phyloP scores from a whole-genome alignment of 2,888 invertebrate genomes.

The Eristalis tenax region DNA sequence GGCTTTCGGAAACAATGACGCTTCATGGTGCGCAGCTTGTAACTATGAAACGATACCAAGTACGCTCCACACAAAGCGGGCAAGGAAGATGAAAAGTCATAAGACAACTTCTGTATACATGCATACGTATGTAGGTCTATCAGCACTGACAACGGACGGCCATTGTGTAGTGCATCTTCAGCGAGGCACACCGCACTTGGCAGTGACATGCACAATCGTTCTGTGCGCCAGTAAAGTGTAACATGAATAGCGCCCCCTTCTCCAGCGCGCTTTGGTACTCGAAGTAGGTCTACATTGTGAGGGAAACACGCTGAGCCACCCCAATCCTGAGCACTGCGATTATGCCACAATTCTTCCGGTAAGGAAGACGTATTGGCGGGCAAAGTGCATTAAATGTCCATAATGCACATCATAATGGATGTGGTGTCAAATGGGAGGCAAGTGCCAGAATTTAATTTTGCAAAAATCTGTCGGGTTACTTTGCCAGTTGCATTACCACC shows the following conservation, averaged over 20 bases:
- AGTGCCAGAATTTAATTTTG: slow-evolving; percentile 45
- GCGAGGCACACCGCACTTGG: background rate
- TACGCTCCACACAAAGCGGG: slow-evolving; percentile 6
- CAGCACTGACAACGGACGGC: background rate
- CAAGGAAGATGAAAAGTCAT: slow-evolving; percentile 19
- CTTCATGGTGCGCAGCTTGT: background rate
- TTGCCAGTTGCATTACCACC: background rate
- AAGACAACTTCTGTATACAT: background rate
- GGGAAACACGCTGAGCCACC: slow-evolving; percentile 18
- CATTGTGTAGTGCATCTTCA: background rate
- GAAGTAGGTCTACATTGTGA: background rate
- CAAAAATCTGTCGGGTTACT: slow-evolving; percentile 29
- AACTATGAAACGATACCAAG: slow-evolving; percentile 23
- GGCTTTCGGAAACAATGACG: background rate
- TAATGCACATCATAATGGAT: slow-evolving; percentile 9
- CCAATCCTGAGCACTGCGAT: no score
- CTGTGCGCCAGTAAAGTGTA: slow-evolving; percentile 43
- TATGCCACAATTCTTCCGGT: background rate
- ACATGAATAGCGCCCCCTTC: slow-evolving; percentile 33
- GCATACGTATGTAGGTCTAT: background rate
- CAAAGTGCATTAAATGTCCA: background rate
- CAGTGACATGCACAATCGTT: slow-evolving; percentile 20
- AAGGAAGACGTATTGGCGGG: slow-evolving; percentile 15
- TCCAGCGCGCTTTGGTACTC: slow-evolving; percentile 21
- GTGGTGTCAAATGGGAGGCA: slow-evolving; percentile 15